Evolutionary conservation across 2,888 invertebrate species (phyloP), one percentile per base, ranked within the genome.

Genomic region (Oscheius sp.): DNA sequence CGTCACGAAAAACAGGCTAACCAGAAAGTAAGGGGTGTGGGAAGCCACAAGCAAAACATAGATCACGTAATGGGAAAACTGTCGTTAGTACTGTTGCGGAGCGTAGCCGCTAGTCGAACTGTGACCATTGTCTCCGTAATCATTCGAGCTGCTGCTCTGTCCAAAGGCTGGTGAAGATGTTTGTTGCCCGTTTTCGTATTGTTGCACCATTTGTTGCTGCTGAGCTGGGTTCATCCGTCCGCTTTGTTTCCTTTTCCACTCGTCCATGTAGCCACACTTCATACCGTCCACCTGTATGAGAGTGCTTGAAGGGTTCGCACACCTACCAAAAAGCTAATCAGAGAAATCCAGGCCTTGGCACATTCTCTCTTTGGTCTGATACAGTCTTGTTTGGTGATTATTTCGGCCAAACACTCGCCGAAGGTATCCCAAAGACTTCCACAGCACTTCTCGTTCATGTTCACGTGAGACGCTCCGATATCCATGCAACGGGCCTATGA

Each of bases 301-400:
- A 33, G 29, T 48, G 32, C 1, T 10, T 33, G 9, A 33, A 53
- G 29, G 13, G 50, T 11, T 11, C 21, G 2, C 1, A 37, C 35
- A 21, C 80, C 47, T 75, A 85, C 87, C 74, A 87, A 55, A 70
- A 84, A 88, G 4, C 83, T 83, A 58, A 85, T 81, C 11, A 88
- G 73, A 0, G 83, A 78, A 62, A 88, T 86, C 85, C 86, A 88
- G 32, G 86, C 87, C 57, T 86, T 85, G 48, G 85, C 84, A 2
- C 86, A 87, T 73, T 88, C 88, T 35, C 88, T 75, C 70, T 88
- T 88, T 10, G 86, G 84, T 13, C 88, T 84, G 10, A 88, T 82
- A 37, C 83, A 83, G 53, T 88, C 88, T 10, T 82, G 79, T 65
- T 86, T 86, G 62, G 85, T 81, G 62, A 88, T 80, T 4, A 84